Evolutionary conservation across 2,113 vertebrate species (phyloP).

Genomic region (Gyps fulvus): DNA sequence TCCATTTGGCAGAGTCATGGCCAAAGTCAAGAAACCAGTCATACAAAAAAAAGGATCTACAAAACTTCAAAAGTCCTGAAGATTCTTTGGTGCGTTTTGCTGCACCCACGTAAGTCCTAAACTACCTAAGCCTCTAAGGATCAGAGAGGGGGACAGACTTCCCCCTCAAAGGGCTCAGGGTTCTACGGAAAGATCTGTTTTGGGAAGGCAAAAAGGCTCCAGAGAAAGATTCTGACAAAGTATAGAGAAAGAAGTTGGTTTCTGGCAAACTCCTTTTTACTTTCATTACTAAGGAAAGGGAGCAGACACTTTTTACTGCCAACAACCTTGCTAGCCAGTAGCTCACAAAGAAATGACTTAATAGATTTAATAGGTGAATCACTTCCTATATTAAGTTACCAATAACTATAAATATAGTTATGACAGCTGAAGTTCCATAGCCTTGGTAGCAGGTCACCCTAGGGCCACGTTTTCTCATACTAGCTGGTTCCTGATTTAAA

Average conservation of each 20-base stretch:
- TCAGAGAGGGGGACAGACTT: background rate
- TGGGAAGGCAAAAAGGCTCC: background rate
- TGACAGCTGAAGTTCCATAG: background rate
- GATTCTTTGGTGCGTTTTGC: background rate
- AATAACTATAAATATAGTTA: conserved; percentile 29
- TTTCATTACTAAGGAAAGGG: background rate
- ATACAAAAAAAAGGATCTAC: accelerated
- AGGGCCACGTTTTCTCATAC: background rate
- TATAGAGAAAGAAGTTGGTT: background rate
- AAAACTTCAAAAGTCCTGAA: background rate
- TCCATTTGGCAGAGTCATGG: background rate
- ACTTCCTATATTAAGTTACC: conserved; percentile 17
- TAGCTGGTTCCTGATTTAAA: background rate
- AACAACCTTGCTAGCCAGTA: background rate
- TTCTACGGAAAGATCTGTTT: background rate
- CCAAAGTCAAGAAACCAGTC: background rate
- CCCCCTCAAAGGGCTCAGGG: background rate
- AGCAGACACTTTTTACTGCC: background rate
- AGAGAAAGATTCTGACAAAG: background rate
- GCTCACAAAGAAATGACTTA: conserved; percentile 25
- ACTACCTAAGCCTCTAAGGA: no score
- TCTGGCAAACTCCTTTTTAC: background rate
- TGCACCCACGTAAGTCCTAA: accelerated
- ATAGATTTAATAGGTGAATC: conserved; percentile 25
- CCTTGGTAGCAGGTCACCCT: background rate